Evolutionary conservation across 2,888 invertebrate species (phyloP).

Genomic region (Ormyrus labotus): DNA sequence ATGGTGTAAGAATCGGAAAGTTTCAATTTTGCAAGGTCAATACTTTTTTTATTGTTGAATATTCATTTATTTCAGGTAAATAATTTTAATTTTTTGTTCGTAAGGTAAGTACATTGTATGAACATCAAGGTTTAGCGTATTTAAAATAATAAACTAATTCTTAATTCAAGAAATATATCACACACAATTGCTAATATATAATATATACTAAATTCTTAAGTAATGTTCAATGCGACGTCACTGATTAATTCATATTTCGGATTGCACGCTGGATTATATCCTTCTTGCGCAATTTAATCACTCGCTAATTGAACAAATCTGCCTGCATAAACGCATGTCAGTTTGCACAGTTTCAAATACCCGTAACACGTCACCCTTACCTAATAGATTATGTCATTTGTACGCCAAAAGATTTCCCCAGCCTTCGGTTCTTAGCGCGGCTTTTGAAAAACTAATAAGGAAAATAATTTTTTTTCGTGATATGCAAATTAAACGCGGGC

Average conservation of each 20-base stretch:
- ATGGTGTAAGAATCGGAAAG: too few relatives aligned
- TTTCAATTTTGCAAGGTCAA: too few relatives aligned
- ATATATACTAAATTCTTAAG: too few relatives aligned
- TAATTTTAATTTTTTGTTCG: too few relatives aligned
- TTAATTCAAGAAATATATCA: too few relatives aligned
- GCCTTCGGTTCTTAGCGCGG: background rate
- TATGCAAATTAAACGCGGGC: constrained; percentile 17
- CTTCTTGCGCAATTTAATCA: constrained; percentile 28
- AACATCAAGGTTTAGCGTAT: too few relatives aligned
- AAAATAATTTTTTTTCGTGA: constrained; percentile 1
- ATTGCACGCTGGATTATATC: constrained; percentile 7
- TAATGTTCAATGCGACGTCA: background rate
- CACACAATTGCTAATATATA: too few relatives aligned
- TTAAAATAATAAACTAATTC: too few relatives aligned
- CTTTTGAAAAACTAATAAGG: background rate
- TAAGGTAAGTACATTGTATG: too few relatives aligned
- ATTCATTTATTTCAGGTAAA: too few relatives aligned
- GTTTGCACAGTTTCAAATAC: too few relatives aligned
- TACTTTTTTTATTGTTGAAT: too few relatives aligned
- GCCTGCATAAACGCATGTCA: background rate
- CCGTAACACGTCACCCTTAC: background rate
- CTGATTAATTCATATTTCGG: background rate
- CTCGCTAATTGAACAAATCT: constrained; percentile 3
- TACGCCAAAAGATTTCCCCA: background rate
- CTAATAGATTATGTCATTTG: background rate